Percentiles rank a stretch among this genome's conserved stretches.
Evolutionary conservation across 2,797 vertebrate genomes (phyloP).

Genomic region (Mus minutoides): DNA sequence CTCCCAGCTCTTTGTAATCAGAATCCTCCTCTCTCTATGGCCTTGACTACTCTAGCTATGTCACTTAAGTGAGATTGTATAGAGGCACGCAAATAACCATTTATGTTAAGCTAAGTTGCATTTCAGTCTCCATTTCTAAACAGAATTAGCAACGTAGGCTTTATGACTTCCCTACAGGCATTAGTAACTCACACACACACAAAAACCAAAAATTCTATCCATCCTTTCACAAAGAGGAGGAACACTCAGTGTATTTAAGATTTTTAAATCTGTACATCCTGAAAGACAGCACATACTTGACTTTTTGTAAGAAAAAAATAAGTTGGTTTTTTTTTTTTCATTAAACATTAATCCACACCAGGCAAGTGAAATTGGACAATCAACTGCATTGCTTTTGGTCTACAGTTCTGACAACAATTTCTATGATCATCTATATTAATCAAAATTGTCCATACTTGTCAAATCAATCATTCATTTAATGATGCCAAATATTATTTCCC

Average conservation of each 20-base stretch:
- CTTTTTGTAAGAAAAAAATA: not conserved
- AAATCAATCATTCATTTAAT: not conserved
- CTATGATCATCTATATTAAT: not conserved
- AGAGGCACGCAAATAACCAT: not conserved
- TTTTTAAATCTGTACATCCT: not conserved
- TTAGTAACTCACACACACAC: not conserved
- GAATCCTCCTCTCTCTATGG: not conserved
- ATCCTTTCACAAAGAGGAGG: not conserved
- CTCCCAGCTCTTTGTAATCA: not conserved
- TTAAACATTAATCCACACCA: conserved; percentile 13
- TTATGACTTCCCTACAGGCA: not conserved
- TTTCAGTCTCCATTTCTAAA: conserved; percentile 1
- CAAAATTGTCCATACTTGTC: not conserved
- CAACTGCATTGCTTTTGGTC: not conserved
- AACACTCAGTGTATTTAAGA: not conserved
- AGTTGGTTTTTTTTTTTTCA: too few species aligned
- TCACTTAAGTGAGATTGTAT: not conserved
- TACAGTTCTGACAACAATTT: conserved; percentile 14
- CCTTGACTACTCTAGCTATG: not conserved
- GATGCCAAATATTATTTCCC: not conserved
- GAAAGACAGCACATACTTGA: not conserved
- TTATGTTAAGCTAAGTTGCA: not conserved
- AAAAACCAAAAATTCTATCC: not conserved
- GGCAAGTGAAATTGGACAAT: not conserved
- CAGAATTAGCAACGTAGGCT: not conserved